A percentile compares a stretch with the other conserved stretches of the same genome.
phyloP scores from a whole-genome alignment of 2,113 vertebrate genomes.

The Desmodus rotundus region DNA sequence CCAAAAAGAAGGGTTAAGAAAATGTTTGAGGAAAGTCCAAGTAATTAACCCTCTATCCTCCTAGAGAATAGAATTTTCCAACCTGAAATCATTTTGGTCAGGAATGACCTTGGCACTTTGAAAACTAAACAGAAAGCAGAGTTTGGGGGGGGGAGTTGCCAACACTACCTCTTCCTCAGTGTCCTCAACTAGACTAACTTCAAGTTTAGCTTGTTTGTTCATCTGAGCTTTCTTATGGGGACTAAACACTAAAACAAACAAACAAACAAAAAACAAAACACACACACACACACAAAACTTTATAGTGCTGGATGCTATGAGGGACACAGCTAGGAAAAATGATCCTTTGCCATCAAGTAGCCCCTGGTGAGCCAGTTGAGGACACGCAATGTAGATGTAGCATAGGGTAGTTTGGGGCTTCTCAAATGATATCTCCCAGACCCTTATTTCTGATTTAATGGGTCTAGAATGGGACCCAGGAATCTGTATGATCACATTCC shows the following conservation, averaged over 20 bases:
- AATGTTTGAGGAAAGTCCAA: background rate
- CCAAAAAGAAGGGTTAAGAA: background rate
- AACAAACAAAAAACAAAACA: too few relatives aligned
- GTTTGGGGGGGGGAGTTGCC: background rate
- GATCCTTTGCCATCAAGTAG: background rate
- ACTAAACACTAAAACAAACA: background rate
- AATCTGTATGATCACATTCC: background rate
- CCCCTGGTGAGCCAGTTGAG: background rate
- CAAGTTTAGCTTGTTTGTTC: background rate
- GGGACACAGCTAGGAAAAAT: background rate
- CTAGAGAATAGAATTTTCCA: slow-evolving; percentile 8
- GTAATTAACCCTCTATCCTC: background rate
- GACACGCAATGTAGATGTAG: background rate
- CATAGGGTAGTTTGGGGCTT: background rate
- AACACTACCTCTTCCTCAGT: background rate
- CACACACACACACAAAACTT: too few relatives aligned
- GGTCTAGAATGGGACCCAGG: background rate
- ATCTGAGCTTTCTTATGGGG: background rate
- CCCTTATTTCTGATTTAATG: background rate
- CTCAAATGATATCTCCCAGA: background rate
- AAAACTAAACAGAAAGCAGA: background rate
- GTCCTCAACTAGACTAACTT: background rate
- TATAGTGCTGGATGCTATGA: background rate
- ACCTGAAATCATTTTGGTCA: background rate
- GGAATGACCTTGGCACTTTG: background rate